A percentile compares a stretch with the other conserved stretches of the same genome.
phyloP scores from a whole-genome alignment of 2,888 invertebrate genomes.

The Drosophila diplacantha region DNA sequence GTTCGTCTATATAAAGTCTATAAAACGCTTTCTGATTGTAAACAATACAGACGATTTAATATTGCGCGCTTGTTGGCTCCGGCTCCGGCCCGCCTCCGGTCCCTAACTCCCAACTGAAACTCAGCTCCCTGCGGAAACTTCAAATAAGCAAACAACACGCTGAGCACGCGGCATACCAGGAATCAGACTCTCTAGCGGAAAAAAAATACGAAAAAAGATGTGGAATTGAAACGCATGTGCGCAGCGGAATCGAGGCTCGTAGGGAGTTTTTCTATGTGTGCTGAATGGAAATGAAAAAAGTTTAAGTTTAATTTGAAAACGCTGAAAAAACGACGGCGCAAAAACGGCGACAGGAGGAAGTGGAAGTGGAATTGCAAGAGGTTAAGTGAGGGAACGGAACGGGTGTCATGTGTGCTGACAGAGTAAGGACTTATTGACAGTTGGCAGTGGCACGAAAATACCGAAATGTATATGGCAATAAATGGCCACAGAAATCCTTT shows the following conservation, averaged over 20 bases:
- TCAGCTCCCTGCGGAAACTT: constrained; percentile 33
- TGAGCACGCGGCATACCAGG: constrained; percentile 63
- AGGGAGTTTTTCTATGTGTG: constrained; percentile 51
- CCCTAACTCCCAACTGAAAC: constrained; percentile 22
- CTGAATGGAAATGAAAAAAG: constrained; percentile 71
- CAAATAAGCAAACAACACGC: constrained; percentile 37
- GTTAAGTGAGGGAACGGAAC: constrained; percentile 33
- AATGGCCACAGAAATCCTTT: constrained; percentile 39
- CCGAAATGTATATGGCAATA: constrained; percentile 35
- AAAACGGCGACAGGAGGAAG: constrained; percentile 21
- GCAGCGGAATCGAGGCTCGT: constrained; percentile 44
- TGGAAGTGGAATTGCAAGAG: constrained; percentile 23
- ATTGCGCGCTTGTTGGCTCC: constrained; percentile 64
- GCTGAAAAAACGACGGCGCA: constrained; percentile 58
- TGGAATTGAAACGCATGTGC: constrained; percentile 69
- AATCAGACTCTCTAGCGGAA: constrained; percentile 41
- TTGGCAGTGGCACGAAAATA: constrained; percentile 31
- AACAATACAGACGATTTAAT: constrained; percentile 72
- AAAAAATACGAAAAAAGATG: constrained; percentile 12
- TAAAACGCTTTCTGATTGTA: constrained; percentile 71
- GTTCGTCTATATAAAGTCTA: constrained; percentile 58
- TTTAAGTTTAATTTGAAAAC: constrained; percentile 69
- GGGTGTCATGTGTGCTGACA: constrained; percentile 40
- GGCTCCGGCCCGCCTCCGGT: background rate
- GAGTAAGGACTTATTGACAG: constrained; percentile 46